Evolutionary conservation across 2,888 invertebrate species (phyloP), one percentile per base, ranked within the genome.

Genomic region (Agonopterix heracliana): DNA sequence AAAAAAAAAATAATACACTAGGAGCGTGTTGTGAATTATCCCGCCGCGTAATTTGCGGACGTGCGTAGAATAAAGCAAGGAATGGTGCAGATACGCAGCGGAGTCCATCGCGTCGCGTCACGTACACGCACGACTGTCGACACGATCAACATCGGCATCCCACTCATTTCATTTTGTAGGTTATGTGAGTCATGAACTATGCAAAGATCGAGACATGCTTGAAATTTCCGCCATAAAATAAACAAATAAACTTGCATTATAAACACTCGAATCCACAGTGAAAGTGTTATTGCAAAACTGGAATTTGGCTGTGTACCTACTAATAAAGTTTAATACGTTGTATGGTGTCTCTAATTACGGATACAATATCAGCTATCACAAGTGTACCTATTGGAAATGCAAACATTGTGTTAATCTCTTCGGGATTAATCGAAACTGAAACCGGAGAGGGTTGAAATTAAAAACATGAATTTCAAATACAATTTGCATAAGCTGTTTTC

Each of bases 1-100:
- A n/a, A n/a, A n/a, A n/a, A n/a, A n/a, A n/a, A n/a, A n/a, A n/a
- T n/a, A n/a, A n/a, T n/a, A 5, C 41, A 34, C 46, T 41, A 47
- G 42, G 47, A 52, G 26, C 49, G 47, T 49, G 49, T 52, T 52
- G 47, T 52, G 57, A 62, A 60, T 62, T 55, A 58, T 57, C 54
- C 54, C 52, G 51, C 47, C 40, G 50, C 56, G 57, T 60, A 62
- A 59, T 58, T 58, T 49, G 55, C 44, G 53, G 50, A 60, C 63
- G 63, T 60, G 59, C 52, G 14, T 35, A 17, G 61, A 55, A 59
- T 60, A 48, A 26, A 26, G 26, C 26, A 26, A 5, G 26, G 26
- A 26, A 3, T 10, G 34, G 34, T 7, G 41, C 9, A 26, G 38
- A 38, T 9, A n/a, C 38, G 9, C 9, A 38, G 9, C n/a, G 0